Percentiles rank a stretch among this genome's conserved stretches.
Evolutionary conservation across 2,797 vertebrate species (phyloP).

Genomic region (Amniataba percoides): DNA sequence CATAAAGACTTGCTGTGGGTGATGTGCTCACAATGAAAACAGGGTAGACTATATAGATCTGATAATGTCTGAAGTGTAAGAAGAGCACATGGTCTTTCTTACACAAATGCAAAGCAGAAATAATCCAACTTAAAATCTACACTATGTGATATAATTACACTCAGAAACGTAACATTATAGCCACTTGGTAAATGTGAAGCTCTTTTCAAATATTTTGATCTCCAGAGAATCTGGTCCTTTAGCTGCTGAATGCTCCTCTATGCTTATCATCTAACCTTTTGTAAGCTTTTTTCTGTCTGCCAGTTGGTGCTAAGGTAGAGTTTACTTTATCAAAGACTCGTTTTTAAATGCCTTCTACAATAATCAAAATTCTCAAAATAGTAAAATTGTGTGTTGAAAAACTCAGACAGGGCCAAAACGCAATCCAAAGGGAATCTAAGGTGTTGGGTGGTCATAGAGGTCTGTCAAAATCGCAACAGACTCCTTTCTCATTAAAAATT

Average conservation of each 20-base stretch:
- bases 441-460: background rate
- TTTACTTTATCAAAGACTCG: too few relatives aligned
- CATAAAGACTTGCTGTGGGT: constrained; percentile 13
- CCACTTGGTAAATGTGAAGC: background rate
- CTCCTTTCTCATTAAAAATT: too few relatives aligned
- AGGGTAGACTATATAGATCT: constrained; percentile 6
- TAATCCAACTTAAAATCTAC: too few relatives aligned
- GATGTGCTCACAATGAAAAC: constrained; percentile 2
- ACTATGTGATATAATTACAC: too few relatives aligned
- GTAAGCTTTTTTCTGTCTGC: background rate
- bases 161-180: background rate
- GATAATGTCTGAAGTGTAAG: constrained; percentile 8
- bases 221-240: too few relatives aligned
- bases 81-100: background rate
- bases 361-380: too few relatives aligned
- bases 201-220: background rate
- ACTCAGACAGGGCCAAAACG: background rate
- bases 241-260: background rate
- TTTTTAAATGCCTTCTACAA: too few relatives aligned
- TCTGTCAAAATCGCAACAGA: too few relatives aligned
- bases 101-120: too few relatives aligned
- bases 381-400: too few relatives aligned
- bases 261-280: background rate
- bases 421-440: background rate
- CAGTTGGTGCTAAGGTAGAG: background rate